Evolutionary conservation across 2,113 vertebrate genomes (phyloP).

Genomic region (Hydropotes inermis): DNA sequence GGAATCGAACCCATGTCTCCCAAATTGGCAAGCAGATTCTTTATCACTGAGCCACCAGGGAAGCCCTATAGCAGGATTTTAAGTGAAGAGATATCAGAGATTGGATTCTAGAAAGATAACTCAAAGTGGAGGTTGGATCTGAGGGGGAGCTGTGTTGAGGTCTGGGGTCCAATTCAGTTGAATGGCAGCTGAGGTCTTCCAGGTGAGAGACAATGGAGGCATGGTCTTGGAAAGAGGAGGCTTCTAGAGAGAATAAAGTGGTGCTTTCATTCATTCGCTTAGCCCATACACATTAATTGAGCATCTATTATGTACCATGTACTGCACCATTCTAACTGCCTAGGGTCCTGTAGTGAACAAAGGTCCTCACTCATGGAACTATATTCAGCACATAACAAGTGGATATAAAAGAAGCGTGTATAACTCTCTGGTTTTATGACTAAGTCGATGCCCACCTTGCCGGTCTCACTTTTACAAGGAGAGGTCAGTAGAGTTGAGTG

Average conservation of each 20-base stretch:
- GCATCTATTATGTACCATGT: rapidly evolving
- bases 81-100: neutral
- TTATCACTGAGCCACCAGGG: neutral
- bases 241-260: neutral
- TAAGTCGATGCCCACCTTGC: neutral
- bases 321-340: neutral
- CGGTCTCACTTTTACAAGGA: neutral
- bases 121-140: neutral
- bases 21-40: neutral
- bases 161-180: neutral
- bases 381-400: neutral
- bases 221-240: neutral
- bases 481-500: neutral
- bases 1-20: neutral
- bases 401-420: neutral
- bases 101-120: neutral
- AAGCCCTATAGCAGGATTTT: neutral
- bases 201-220: neutral
- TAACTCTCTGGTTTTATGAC: neutral
- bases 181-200: neutral
- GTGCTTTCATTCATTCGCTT: neutral
- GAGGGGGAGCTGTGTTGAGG: neutral
- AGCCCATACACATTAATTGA: neutral
- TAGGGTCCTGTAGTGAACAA: no score
- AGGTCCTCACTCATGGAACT: neutral